Conservation (phyloP, 2,113 vertebrate genomes). For the Nestor notabilis region DNA sequence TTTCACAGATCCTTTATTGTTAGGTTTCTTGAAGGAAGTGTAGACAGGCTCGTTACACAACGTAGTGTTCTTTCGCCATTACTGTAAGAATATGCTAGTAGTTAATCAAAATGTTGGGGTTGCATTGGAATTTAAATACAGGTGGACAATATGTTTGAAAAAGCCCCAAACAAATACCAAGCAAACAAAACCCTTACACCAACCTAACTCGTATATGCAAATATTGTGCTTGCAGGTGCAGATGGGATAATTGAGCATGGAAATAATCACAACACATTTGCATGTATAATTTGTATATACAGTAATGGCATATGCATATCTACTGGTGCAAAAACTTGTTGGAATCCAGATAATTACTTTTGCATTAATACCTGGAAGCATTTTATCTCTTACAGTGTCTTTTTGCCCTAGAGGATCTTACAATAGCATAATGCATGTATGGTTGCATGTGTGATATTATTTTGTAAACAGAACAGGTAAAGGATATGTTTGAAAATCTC, state of each 20-base stretch:
- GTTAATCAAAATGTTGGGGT: not conserved
- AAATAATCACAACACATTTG: constrained; percentile 41
- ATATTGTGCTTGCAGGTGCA: constrained; percentile 29
- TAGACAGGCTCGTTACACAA: fast-evolving
- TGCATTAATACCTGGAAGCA: not conserved
- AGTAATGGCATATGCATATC: not conserved
- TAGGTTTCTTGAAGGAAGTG: fast-evolving
- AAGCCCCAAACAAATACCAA: not conserved
- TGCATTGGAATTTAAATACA: not conserved
- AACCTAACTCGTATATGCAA: not conserved
- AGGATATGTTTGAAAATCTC: not conserved
- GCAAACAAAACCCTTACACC: not conserved
- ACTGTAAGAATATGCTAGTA: no score
- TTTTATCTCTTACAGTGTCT: not conserved
- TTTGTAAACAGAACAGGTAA: not conserved
- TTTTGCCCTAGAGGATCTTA: not conserved
- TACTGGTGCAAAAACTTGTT: not conserved
- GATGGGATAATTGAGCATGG: not conserved
- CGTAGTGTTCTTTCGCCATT: not conserved
- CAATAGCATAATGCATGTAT: fast-evolving
- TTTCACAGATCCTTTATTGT: not conserved
- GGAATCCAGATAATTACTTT: not conserved
- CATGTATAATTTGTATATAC: constrained; percentile 6
- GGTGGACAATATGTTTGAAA: not conserved
- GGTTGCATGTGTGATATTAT: not conserved